A percentile compares a stretch with the other conserved stretches of the same genome.
Conservation (phyloP, 37 sponge, comb jelly and placozoan species). For the Mnemiopsis leidyi region DNA sequence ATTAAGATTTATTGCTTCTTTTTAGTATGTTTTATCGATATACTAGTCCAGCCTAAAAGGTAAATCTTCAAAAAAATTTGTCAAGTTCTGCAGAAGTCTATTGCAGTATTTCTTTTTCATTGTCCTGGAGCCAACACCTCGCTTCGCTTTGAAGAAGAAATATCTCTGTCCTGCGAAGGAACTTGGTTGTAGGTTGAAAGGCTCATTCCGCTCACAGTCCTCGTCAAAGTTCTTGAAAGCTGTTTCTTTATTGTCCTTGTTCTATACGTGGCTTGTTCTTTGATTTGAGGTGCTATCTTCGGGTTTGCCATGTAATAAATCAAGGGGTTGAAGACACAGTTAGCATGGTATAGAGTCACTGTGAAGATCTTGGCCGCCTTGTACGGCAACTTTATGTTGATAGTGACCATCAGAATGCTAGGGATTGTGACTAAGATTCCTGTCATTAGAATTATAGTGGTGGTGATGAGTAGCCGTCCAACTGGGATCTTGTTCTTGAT, state of each 20-base stretch:
- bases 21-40: no score
- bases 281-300: background rate
- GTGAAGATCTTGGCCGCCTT: slow-evolving; percentile 37
- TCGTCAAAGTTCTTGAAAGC: background rate
- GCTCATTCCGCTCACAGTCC: background rate
- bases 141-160: no score
- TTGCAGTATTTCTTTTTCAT: no score
- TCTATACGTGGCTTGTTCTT: background rate
- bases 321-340: slow-evolving; percentile 39
- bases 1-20: no score
- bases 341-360: slow-evolving; percentile 5
- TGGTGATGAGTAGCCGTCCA: background rate
- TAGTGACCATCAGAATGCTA: background rate
- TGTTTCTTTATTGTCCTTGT: background rate
- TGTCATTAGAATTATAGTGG: background rate
- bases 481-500: slow-evolving; percentile 40
- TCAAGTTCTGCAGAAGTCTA: no score
- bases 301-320: slow-evolving; percentile 18
- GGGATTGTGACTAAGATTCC: background rate
- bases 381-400: background rate
- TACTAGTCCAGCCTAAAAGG: no score
- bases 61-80: no score
- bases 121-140: no score
- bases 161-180: no score
- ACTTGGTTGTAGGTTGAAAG: background rate